Evolutionary conservation across 2,797 vertebrate genomes (phyloP), one percentile per base, ranked within the genome.

Genomic region (Scleropages formosus): DNA sequence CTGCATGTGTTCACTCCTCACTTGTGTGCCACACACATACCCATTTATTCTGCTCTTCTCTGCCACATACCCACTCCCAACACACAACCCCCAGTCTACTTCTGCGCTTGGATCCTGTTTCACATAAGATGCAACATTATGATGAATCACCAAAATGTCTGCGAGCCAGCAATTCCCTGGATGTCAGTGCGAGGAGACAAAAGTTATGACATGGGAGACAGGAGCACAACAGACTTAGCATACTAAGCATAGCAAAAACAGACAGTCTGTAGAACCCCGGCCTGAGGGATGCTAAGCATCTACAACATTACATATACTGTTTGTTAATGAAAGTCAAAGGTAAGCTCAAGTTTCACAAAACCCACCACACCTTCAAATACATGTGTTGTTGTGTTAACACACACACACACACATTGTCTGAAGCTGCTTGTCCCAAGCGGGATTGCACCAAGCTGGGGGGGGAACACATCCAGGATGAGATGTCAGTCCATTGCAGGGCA

Each of bases 21-120:
- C 31, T 39, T 31, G 6, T n/a, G n/a, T n/a, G 31, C 39, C 31
- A 39, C 2, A 39, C 6, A 6, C 61, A 6, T 16, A n/a, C 61
- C 16, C 20, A 9, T 20, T 7, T 61, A 20, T n/a, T 22, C 61
- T 11, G n/a, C n/a, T 20, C 18, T 61, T 61, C 61, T 6, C 20
- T n/a, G 16, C 9, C 53, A 72, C 13, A 56, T 27, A 39, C 60
- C 31, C 6, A 72, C 69, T 11, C n/a, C 22, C 24, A 12, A 1
- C 27, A 44, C 9, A 7, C 56, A 4, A 16, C 58, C 20, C 22
- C 58, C 62, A 60, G 27, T 47, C 77, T 80, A 80, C 82, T 83
- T 82, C 84, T 77, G 81, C 83, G 80, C 67, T 46, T 11, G 78
- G 78, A 83, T 89, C 86, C 79, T 81, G 83, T 90, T 90, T 90